Conservation (phyloP, 2,888 invertebrate genomes). For the Drosophila koepferae region DNA sequence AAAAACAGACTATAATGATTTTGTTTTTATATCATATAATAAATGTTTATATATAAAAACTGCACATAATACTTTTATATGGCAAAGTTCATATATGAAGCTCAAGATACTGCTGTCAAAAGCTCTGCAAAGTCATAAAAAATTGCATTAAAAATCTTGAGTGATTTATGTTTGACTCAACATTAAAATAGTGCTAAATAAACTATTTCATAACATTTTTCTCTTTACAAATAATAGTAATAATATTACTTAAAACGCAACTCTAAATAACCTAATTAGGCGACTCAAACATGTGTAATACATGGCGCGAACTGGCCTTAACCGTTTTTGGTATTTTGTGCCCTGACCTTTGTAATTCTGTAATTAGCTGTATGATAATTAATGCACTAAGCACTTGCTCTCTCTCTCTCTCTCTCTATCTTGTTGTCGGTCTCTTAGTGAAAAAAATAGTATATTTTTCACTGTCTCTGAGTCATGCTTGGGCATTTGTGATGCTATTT, state of each 20-base stretch:
- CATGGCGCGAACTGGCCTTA: slow-evolving; percentile 12
- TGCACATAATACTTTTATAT: not conserved
- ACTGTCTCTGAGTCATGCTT: slow-evolving; percentile 34
- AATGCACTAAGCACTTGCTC: slow-evolving; percentile 14
- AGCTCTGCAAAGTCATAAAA: not conserved
- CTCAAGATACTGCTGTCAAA: too few relatives aligned
- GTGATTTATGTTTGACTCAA: not conserved
- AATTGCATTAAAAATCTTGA: too few relatives aligned
- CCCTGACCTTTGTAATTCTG: slow-evolving; percentile 63
- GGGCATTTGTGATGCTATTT: slow-evolving; percentile 47
- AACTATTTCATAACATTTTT: not conserved
- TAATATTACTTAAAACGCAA: not conserved
- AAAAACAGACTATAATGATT: not conserved
- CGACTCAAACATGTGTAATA: not conserved
- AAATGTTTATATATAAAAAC: not conserved
- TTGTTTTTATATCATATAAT: not conserved
- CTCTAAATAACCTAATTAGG: slow-evolving; percentile 5
- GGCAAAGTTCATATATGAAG: not conserved
- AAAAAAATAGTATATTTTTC: slow-evolving; percentile 15
- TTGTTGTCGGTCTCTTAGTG: not conserved
- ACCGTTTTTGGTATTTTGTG: slow-evolving; percentile 24
- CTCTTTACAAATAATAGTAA: not conserved
- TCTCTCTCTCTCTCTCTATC: not conserved
- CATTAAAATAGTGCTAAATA: not conserved
- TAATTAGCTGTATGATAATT: slow-evolving; percentile 26